phyloP scores from a whole-genome alignment of 2,888 invertebrate species.

The Drosophila leonis region DNA sequence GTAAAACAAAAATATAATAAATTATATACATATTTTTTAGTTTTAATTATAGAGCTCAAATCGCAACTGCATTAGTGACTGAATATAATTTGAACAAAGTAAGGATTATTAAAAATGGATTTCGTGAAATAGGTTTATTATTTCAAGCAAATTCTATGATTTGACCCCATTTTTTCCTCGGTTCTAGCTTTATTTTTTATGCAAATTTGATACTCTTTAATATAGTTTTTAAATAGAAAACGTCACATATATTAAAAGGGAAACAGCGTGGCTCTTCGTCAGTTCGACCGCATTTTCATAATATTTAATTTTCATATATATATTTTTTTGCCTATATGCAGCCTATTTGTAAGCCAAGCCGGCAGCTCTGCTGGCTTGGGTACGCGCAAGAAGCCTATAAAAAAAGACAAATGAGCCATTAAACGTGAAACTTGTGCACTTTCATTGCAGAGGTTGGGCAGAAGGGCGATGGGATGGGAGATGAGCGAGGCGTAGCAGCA shows the following conservation, averaged over 20 bases:
- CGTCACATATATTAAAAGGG: neutral
- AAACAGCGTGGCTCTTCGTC: neutral
- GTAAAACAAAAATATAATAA: neutral
- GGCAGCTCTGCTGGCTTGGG: slow-evolving; percentile 8
- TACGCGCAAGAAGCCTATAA: slow-evolving; percentile 54
- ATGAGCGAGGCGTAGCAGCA: slow-evolving; percentile 1
- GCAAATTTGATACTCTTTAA: neutral
- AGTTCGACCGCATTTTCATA: slow-evolving; percentile 24
- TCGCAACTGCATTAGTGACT: neutral
- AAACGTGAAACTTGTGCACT: slow-evolving; percentile 79
- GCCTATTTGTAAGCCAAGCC: slow-evolving; percentile 33
- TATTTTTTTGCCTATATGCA: slow-evolving; percentile 33
- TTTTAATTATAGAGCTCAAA: neutral
- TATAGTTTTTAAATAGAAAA: neutral
- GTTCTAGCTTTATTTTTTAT: neutral
- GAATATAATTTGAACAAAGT: neutral
- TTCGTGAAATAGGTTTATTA: no score
- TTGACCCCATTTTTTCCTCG: no score
- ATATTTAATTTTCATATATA: slow-evolving; percentile 45
- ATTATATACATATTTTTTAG: neutral
- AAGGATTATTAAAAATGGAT: slow-evolving; percentile 2
- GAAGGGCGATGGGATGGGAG: slow-evolving; percentile 4
- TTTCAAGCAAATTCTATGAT: no score
- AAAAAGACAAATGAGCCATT: slow-evolving; percentile 82
- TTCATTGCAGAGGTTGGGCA: slow-evolving; percentile 57